Evolutionary conservation across 2,797 vertebrate genomes (phyloP).

Genomic region (Aldrovandia affinis): DNA sequence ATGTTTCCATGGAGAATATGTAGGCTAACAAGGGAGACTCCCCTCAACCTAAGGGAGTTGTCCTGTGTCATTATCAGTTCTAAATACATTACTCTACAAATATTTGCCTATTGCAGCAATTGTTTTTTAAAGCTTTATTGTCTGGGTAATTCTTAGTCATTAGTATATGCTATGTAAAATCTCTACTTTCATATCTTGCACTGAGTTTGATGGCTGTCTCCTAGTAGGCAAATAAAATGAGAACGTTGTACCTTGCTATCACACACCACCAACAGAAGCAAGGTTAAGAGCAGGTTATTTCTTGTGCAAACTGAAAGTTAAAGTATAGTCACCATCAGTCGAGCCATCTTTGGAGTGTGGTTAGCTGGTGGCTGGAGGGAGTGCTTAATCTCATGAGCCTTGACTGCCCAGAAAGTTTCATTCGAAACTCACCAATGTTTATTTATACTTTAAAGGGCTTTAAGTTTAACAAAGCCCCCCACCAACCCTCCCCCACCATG

Average conservation of each 20-base stretch:
- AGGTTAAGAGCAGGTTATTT: background rate
- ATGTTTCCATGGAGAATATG: slow-evolving; percentile 35
- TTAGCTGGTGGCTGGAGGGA: background rate
- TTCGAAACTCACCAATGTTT: background rate
- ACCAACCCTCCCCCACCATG: background rate
- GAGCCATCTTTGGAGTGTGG: background rate
- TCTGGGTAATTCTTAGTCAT: background rate
- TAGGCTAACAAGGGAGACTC: slow-evolving; percentile 16
- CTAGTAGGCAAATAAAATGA: background rate
- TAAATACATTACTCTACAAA: background rate
- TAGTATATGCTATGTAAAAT: no score
- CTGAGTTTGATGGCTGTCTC: background rate
- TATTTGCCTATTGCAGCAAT: background rate
- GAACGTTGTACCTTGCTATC: background rate
- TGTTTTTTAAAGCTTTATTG: slow-evolving; percentile 10
- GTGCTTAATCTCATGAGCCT: no score
- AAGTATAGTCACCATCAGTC: no score
- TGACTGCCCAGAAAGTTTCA: background rate
- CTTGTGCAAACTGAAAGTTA: background rate
- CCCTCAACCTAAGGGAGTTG: slow-evolving; percentile 32
- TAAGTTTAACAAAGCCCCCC: slow-evolving; percentile 1
- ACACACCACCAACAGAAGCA: background rate
- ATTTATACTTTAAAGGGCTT: slow-evolving; percentile 27
- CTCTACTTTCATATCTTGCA: background rate
- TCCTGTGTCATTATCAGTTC: slow-evolving; percentile 32